phyloP scores from a whole-genome alignment of 2,113 vertebrate species.

The Peromyscus polionotus region DNA sequence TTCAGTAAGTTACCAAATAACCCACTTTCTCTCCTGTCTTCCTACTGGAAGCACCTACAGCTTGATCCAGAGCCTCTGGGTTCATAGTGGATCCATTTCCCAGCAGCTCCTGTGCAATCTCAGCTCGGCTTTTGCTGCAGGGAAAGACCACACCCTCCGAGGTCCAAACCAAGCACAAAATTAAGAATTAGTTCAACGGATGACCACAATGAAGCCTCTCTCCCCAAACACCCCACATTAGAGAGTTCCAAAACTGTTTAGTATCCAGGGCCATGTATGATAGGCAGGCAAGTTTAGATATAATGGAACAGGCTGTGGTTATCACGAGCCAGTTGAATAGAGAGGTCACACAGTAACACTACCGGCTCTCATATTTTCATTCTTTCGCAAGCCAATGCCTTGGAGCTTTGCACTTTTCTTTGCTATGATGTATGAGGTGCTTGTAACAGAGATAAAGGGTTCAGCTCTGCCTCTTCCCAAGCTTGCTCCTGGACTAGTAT shows the following conservation, averaged over 20 bases:
- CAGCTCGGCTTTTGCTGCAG: not conserved
- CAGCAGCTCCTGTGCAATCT: not conserved
- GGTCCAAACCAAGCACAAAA: not conserved
- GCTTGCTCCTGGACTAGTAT: not conserved
- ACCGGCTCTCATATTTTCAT: not conserved
- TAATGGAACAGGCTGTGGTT: not conserved
- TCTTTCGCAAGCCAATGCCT: not conserved
- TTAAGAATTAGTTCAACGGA: not conserved
- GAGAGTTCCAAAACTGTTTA: not conserved
- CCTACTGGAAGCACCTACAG: not conserved
- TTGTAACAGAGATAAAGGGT: not conserved
- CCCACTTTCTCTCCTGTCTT: not conserved
- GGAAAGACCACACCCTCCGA: not conserved
- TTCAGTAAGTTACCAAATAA: not conserved
- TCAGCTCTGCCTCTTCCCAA: not conserved
- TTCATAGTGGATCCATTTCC: not conserved
- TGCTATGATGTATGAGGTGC: not conserved
- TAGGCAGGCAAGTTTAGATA: not conserved
- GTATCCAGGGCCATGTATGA: not conserved
- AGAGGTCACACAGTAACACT: not conserved
- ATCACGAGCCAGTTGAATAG: not conserved
- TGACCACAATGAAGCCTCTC: not conserved
- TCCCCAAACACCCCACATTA: not conserved
- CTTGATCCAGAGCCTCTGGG: not conserved
- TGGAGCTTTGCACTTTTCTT: not conserved